Evolutionary conservation across 2,888 invertebrate species (phyloP).

Genomic region (Athrips mouffetella): DNA sequence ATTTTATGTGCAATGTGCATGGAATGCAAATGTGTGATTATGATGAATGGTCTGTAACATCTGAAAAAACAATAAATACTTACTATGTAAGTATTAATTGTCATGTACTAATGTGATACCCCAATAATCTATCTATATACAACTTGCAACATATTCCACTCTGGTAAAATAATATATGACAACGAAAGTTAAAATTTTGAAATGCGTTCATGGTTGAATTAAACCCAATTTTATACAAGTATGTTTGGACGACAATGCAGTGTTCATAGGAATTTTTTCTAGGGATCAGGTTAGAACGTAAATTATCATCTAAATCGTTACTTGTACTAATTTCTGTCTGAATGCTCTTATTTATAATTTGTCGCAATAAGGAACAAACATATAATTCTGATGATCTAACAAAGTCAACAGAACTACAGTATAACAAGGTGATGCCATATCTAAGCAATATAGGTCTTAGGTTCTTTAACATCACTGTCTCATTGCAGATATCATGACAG

Average conservation of each 20-base stretch:
- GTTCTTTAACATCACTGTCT: no score
- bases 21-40: neutral
- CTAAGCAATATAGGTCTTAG: no score
- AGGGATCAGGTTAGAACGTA: neutral
- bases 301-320: neutral
- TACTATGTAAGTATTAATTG: slow-evolving; percentile 18
- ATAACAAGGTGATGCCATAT: no score
- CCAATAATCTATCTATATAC: neutral
- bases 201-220: slow-evolving; percentile 12
- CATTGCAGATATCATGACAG: neutral
- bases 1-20: neutral
- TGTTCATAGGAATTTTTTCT: neutral
- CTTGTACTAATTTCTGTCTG: no score
- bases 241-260: neutral
- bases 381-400: no score
- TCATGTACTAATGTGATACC: slow-evolving; percentile 14
- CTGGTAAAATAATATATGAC: neutral
- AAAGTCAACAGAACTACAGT: no score
- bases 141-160: no score
- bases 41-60: slow-evolving; percentile 1
- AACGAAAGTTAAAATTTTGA: slow-evolving; percentile 12
- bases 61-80: slow-evolving; percentile 5
- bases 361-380: no score
- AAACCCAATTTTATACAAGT: neutral
- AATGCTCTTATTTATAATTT: no score